Evolutionary conservation across 2,888 invertebrate species (phyloP).

Genomic region (Polyommatus iphigenia): DNA sequence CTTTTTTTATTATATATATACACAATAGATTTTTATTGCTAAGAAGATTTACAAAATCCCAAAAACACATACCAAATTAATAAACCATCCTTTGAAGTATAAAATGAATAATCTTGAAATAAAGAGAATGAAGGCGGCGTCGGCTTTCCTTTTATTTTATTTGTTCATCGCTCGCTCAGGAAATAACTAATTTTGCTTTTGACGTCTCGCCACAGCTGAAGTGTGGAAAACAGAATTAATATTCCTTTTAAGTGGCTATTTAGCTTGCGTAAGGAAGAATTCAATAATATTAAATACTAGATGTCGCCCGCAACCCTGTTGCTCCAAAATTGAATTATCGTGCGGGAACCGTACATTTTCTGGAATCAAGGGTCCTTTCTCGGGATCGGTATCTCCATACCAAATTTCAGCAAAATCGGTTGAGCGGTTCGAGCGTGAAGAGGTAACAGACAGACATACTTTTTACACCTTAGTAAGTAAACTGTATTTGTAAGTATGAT

Average conservation of each 20-base stretch:
- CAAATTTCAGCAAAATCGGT: too few species aligned
- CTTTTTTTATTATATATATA: too few species aligned
- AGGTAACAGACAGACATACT: too few species aligned
- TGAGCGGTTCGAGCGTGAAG: too few species aligned
- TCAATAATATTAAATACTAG: not conserved
- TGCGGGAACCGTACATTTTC: too few species aligned
- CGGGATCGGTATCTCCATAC: too few species aligned
- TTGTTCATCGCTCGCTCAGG: not conserved
- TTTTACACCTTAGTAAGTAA: too few species aligned
- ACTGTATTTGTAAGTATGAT: too few species aligned
- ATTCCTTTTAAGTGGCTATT: slow-evolving; percentile 1
- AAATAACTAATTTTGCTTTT: slow-evolving; percentile 4
- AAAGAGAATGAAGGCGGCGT: not conserved
- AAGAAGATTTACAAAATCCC: not conserved
- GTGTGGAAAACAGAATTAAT: not conserved
- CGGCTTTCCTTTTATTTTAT: not conserved
- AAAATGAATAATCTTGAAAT: not conserved
- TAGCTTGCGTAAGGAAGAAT: not conserved
- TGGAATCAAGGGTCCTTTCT: too few species aligned
- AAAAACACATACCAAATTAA: not conserved
- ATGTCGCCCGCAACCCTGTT: too few species aligned
- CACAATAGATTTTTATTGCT: not conserved
- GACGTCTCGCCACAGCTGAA: not conserved
- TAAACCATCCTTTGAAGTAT: not conserved
- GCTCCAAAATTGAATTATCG: too few species aligned